Evolutionary conservation across 2,888 invertebrate genomes (phyloP).

Genomic region (Melipona beecheii): DNA sequence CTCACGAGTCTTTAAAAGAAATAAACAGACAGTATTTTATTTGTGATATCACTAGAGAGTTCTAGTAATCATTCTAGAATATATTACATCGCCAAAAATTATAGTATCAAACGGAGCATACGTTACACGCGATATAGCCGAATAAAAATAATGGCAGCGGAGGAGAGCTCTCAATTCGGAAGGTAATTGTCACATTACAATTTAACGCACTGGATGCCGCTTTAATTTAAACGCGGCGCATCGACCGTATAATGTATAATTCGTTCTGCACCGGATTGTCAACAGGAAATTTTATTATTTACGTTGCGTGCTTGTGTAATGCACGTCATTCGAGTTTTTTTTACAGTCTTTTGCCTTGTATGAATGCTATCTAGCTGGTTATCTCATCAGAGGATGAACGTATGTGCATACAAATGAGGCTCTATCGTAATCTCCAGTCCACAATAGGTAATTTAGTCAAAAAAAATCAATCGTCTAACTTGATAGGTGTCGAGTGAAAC

Average conservation of each 20-base stretch:
- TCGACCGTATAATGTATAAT: conserved; percentile 25
- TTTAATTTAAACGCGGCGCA: conserved; percentile 32
- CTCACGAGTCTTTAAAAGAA: too few relatives aligned
- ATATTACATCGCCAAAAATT: not conserved
- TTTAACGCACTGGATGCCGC: conserved; percentile 23
- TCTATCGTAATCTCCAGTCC: not conserved
- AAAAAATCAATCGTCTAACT: not conserved
- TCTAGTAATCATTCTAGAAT: not conserved
- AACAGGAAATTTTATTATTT: conserved; percentile 24
- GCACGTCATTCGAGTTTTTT: not conserved
- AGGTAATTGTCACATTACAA: conserved; percentile 14
- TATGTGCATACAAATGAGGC: not conserved
- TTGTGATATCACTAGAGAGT: too few relatives aligned
- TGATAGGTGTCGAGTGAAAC: too few relatives aligned
- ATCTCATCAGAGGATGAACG: conserved; percentile 1
- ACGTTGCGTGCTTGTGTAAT: not conserved
- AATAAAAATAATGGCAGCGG: not conserved
- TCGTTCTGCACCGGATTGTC: conserved; percentile 22
- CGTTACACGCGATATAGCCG: too few relatives aligned
- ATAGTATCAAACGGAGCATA: not conserved
- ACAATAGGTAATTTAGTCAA: not conserved
- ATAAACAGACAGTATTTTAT: too few relatives aligned
- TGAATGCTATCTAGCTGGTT: not conserved
- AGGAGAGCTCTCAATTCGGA: not conserved
- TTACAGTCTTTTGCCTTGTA: not conserved